Base-by-base conservation (phyloP, 1,140 invertebrate genomes). In the Drosophila nikananu region DNA sequence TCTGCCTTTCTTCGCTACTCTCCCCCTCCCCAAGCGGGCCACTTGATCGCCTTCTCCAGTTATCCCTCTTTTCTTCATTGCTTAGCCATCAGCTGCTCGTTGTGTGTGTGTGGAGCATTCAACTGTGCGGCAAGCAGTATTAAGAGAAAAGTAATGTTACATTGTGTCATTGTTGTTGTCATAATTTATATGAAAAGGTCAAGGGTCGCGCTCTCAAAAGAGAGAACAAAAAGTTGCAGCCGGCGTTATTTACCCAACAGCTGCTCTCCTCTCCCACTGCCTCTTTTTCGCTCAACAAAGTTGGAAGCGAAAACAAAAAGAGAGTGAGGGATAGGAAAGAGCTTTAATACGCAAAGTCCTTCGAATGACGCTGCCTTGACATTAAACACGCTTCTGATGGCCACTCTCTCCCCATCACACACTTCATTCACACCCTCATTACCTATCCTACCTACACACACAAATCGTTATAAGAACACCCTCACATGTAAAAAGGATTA, bases 151-250 rank as follows among this genome's bases (percentile, higher is more conserved):
- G 54, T 68, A 76, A 76, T 80, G 62, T 55, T 64, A 62, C 63
- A 83, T 84, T 81, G 58, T 81, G 15, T n/a, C 42, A 60, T 48
- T 77, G 55, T 78, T 73, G 65, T 67, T 84, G 70, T 81, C 80
- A 80, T 86, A 86, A 80, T 87, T 86, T 60, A 86, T 73, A 64
- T 65, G 35, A 87, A 87, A 87, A 86, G 83, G 83, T 86, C 83
- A 86, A 86, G 83, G 83, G 83, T 86, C 83, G 64, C 44, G 55
- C 62, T 73, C 37, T n/a, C 23, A 17, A 41, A 15, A n/a, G 30
- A 37, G 48, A 74, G 30, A 19, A n/a, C 25, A 60, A n/a, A 37
- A 49, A 60, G 52, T 63, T 79, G 83, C 83, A 87, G 83, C 80
- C 80, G 83, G 83, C 83, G 44, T 77, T 55, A 60, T 44, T 59